A percentile compares a stretch with the other conserved stretches of the same genome.
Conservation (phyloP, 2,888 invertebrate species). For the Antheraea assamensis region DNA sequence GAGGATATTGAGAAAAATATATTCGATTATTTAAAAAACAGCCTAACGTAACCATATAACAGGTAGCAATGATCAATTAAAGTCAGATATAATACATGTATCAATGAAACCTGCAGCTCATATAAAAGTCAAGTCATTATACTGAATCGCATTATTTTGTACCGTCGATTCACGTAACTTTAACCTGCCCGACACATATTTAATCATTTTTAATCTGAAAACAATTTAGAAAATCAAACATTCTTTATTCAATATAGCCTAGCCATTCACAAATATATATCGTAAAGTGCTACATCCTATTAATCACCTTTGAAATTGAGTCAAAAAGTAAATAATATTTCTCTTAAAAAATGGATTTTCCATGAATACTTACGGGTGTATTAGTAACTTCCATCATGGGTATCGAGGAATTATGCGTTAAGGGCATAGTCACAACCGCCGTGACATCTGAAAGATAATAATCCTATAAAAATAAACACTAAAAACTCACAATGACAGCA, state of each 20-base stretch:
- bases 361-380: slow-evolving; percentile 67
- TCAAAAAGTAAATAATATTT: not conserved
- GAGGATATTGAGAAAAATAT: too few species aligned
- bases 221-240: too few species aligned
- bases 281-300: not conserved
- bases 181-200: too few species aligned
- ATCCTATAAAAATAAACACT: not conserved
- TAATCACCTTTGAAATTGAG: not conserved
- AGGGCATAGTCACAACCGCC: slow-evolving; percentile 77
- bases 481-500: not conserved
- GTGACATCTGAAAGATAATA: slow-evolving; percentile 67
- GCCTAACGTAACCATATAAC: too few species aligned
- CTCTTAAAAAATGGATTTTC: not conserved
- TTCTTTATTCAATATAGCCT: too few species aligned
- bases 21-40: too few species aligned
- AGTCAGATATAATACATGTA: too few species aligned
- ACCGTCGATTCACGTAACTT: not conserved
- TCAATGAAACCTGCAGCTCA: too few species aligned
- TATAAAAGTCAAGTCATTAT: not conserved
- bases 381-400: slow-evolving; percentile 78
- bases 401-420: slow-evolving; percentile 72
- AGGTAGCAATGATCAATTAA: too few species aligned
- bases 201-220: too few species aligned
- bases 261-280: not conserved
- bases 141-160: not conserved